Conservation (phyloP, 1,140 invertebrate species). For the Euura lappo region DNA sequence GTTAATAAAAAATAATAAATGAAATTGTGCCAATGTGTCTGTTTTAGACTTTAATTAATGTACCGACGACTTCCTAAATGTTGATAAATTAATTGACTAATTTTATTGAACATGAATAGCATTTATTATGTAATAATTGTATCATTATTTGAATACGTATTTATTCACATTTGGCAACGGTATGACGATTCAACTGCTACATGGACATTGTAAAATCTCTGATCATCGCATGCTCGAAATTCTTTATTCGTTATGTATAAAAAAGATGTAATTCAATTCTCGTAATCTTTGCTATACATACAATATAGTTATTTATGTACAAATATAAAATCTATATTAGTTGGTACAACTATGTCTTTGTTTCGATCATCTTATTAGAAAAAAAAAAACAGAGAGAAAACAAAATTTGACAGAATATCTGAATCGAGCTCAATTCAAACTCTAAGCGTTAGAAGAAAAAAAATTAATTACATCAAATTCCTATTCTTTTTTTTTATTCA, state of each 20-base stretch:
- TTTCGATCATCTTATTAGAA: conserved; percentile 11
- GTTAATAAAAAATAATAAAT: background rate
- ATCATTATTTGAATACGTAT: conserved; percentile 23
- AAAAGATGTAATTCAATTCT: conserved; percentile 32
- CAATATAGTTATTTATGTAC: conserved; percentile 37
- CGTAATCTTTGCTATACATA: conserved; percentile 11
- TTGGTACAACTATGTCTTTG: background rate
- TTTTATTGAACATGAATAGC: no score
- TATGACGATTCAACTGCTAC: conserved; percentile 19
- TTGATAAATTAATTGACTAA: no score
- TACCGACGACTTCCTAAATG: no score
- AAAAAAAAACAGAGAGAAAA: no score
- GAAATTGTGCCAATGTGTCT: conserved; percentile 20
- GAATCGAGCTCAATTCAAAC: no score
- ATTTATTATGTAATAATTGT: background rate
- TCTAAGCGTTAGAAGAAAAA: no score
- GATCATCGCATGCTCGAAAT: conserved; percentile 27
- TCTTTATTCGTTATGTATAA: conserved; percentile 33
- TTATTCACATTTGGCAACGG: conserved; percentile 44
- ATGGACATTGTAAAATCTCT: no score
- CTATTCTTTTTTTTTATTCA: background rate
- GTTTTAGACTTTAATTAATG: conserved; percentile 29
- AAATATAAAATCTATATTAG: conserved; percentile 41
- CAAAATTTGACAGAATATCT: no score
- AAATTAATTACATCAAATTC: background rate